Conservation (phyloP, 2,797 vertebrate genomes). For the Halcyon badia region DNA sequence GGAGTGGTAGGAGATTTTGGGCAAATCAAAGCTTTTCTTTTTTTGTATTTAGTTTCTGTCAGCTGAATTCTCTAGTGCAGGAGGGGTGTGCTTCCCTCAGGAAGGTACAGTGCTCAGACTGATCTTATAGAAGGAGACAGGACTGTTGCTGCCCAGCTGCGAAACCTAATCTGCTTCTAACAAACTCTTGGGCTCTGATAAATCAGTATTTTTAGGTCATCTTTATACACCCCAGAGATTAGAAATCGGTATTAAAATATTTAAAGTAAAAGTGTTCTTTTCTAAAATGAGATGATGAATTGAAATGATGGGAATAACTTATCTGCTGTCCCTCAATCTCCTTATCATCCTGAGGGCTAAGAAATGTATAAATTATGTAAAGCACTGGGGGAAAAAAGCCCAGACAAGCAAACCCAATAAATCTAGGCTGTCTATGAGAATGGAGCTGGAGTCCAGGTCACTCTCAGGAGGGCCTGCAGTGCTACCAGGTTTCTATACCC, state of each 20-base stretch:
- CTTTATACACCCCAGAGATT: not conserved
- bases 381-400: rapidly evolving
- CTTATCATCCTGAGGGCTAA: not conserved
- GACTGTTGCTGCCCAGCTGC: not conserved
- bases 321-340: not conserved
- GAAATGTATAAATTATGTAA: not conserved
- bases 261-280: not conserved
- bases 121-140: not conserved
- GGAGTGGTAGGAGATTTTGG: not conserved
- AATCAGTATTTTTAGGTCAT: not conserved
- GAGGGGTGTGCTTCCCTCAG: slow-evolving; percentile 11
- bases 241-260: not conserved
- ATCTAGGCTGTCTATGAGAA: not conserved
- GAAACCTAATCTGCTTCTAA: slow-evolving; percentile 4
- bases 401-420: not conserved
- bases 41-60: not conserved
- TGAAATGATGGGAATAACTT: not conserved
- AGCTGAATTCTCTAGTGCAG: not conserved
- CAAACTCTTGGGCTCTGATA: not conserved
- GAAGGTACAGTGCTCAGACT: not conserved
- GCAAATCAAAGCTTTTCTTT: slow-evolving; percentile 1
- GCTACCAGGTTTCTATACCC: not conserved
- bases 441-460: not conserved
- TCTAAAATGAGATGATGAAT: not conserved
- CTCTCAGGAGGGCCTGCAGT: not conserved